Base-by-base conservation (phyloP, 2,888 invertebrate genomes). In the Galeruca laticollis region DNA sequence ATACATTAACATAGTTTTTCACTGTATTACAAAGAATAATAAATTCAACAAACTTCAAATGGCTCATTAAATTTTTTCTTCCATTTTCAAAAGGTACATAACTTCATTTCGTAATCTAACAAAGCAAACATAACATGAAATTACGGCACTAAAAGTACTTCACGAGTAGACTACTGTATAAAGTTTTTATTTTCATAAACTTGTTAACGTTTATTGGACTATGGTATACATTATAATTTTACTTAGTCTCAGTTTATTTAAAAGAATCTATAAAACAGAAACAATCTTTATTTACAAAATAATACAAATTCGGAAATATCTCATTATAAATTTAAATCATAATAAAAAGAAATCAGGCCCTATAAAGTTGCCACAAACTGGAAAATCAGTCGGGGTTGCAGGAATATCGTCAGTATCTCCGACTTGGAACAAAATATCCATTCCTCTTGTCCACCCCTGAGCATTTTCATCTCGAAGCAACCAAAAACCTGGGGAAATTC, bases 381-480 rank as follows among this genome's bases (percentile, higher is more conserved):
- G 94, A 81, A 95, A 94, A 80, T 91, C 90, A 20, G 88, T 83
- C 0, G 95, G 94, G 0, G 90, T 87, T 60, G 88, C 83, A 0
- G 90, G 89, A 83, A 94, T 90, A 78, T 94, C 90, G 21, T 86
- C 82, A 37, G 86, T 80, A 57, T 90, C 88, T 0, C 95, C 94
- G 2, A 94, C 92, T 84, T 93, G 91, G 15, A 94, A 83, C 33
- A 94, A 88, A 67, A 94, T 88, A 73, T 93, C 93, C 82, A 94
- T 86, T 0, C 94, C 94, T 74, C 92, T 88, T 0, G 93, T 92
- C 90, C 93, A 92, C 75, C 92, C 91, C 20, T 89, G 88, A 0
- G 92, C 90, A 61, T 91, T 88, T 82, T 94, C 93, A 76, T 94
- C 94, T 76, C 94, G 90, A 82, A 94, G 87, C 84, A 94, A 88